phyloP scores from a whole-genome alignment of 1,140 invertebrate genomes.

The Nephila pilipes region DNA sequence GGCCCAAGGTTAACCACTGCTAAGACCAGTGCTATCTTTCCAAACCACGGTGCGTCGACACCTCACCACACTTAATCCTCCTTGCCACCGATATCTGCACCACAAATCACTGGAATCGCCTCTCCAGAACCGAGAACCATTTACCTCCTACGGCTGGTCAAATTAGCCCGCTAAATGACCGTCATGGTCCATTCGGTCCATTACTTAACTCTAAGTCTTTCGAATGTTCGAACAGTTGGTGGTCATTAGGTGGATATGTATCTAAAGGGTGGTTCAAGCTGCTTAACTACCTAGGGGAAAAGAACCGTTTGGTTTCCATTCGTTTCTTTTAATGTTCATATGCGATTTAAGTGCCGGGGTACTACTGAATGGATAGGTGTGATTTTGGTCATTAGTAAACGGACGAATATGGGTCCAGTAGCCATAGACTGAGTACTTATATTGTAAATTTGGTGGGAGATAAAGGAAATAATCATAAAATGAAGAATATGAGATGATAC shows the following conservation, averaged over 20 bases:
- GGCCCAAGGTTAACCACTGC: no score
- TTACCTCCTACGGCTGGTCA: neutral
- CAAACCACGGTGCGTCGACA: neutral
- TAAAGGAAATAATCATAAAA: no score
- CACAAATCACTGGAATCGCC: slow-evolving; percentile 28
- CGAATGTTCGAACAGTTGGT: slow-evolving; percentile 24
- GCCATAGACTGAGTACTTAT: no score
- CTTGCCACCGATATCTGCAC: neutral
- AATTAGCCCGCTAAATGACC: slow-evolving; percentile 52
- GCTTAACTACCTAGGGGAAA: neutral
- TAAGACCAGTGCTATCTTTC: no score
- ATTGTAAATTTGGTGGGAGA: no score
- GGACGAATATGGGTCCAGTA: no score
- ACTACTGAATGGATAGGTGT: no score
- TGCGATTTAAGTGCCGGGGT: no score
- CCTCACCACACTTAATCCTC: slow-evolving; percentile 12
- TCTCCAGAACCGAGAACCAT: neutral
- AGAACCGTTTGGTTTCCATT: neutral
- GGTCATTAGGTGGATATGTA: slow-evolving; percentile 39
- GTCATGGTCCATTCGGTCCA: slow-evolving; percentile 29
- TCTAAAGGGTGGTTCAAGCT: neutral
- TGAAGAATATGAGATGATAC: no score
- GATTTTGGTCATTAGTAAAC: no score
- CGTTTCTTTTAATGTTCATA: slow-evolving; percentile 10
- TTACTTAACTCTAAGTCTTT: slow-evolving; percentile 8